Conservation (phyloP, 2,888 invertebrate genomes). For the Nemotelus nigrinus region DNA sequence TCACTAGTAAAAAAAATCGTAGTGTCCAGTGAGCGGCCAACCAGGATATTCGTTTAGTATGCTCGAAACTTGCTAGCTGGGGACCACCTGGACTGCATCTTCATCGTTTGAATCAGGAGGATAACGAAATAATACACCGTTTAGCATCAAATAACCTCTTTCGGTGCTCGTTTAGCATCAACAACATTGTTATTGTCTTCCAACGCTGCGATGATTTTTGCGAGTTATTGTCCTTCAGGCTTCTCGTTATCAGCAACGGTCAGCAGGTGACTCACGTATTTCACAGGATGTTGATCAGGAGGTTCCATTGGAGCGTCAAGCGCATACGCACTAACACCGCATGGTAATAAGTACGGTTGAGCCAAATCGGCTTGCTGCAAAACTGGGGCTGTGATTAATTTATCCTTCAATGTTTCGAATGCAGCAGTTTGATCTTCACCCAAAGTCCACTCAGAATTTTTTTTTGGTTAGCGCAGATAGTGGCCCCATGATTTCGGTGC, state of each 20-base stretch:
- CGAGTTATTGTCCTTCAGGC: not conserved
- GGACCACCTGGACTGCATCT: not conserved
- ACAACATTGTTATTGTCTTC: constrained; percentile 3
- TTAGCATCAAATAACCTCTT: not conserved
- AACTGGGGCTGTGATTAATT: not conserved
- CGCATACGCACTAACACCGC: not conserved
- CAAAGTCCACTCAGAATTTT: not conserved
- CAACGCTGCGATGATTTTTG: not conserved
- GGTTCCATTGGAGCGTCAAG: not conserved
- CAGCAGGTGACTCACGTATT: not conserved
- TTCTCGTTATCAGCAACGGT: not conserved
- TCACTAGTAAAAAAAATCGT: not conserved
- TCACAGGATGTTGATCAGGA: not conserved
- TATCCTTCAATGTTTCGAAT: not conserved
- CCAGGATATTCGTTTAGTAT: not conserved
- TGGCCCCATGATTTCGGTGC: not conserved
- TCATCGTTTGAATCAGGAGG: not conserved
- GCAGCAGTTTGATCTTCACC: not conserved
- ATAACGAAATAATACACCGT: not conserved
- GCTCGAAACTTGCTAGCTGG: not conserved
- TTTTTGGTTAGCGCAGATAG: not conserved
- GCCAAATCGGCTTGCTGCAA: not conserved
- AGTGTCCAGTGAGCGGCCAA: not conserved
- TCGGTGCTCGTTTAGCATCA: not conserved
- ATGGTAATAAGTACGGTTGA: not conserved